These are phyloP conservation scores for Latheticus oryzae DNA, from an alignment of 2,888 invertebrate genomes.

Conservation along the genomic window DNA sequence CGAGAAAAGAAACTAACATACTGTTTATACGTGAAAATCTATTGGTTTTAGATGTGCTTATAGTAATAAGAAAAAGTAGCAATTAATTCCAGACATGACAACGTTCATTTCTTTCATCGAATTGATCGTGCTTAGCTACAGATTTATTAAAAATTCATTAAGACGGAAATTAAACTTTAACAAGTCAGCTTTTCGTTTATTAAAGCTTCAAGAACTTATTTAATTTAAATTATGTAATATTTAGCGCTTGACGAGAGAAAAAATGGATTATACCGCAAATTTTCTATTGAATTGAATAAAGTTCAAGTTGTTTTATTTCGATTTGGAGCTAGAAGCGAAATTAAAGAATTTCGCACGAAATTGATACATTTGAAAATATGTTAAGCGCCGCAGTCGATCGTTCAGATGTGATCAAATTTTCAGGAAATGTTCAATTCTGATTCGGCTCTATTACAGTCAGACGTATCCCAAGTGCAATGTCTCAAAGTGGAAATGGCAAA, in stretches of 20 bases:
- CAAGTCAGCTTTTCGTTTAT: slow-evolving; percentile 21
- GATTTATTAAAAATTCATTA: slow-evolving; percentile 32
- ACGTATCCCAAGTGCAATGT: too few species aligned
- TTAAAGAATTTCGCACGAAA: too few species aligned
- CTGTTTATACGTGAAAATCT: slow-evolving; percentile 19
- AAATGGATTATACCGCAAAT: not conserved
- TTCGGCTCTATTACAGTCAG: too few species aligned
- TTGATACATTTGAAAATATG: too few species aligned
- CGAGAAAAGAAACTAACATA: slow-evolving; percentile 13
- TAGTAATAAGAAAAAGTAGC: too few species aligned
- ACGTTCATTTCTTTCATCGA: slow-evolving; percentile 11
- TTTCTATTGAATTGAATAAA: too few species aligned
- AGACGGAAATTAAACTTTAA: slow-evolving; percentile 27
- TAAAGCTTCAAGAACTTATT: slow-evolving; percentile 13
- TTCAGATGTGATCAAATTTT: too few species aligned
- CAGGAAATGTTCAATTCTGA: too few species aligned
- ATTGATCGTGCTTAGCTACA: slow-evolving; percentile 6
- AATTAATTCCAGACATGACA: slow-evolving; percentile 11
- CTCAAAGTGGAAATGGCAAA: not conserved
- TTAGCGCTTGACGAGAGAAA: slow-evolving; percentile 5
- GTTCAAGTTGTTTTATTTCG: too few species aligned
- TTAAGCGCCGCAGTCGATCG: too few species aligned
- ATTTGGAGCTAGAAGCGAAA: too few species aligned
- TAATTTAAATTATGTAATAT: slow-evolving; percentile 15
- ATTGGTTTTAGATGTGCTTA: slow-evolving; percentile 2